Percentiles rank a stretch among this genome's conserved stretches.
Conservation (phyloP, 2,113 vertebrate genomes). For the Capreolus pygargus region DNA sequence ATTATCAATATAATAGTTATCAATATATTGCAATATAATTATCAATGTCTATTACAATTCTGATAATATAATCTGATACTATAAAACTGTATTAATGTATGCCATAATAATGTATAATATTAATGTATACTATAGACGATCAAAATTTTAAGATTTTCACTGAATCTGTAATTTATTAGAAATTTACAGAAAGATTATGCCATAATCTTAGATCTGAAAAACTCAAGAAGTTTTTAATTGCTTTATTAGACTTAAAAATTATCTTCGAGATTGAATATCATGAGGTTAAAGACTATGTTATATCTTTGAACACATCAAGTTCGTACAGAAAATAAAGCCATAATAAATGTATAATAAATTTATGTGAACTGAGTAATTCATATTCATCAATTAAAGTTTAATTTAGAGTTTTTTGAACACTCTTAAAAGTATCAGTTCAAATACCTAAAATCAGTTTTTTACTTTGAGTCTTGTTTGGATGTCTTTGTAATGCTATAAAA, state of each 20-base stretch:
- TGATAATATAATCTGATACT: not conserved
- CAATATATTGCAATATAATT: not conserved
- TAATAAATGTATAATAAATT: not conserved
- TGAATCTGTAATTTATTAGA: not conserved
- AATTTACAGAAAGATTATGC: not conserved
- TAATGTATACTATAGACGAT: not conserved
- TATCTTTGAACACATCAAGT: not conserved
- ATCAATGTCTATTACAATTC: not conserved
- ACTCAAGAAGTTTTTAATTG: not conserved
- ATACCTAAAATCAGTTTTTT: not conserved
- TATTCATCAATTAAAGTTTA: not conserved
- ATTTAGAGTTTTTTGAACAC: not conserved
- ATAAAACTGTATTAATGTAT: not conserved
- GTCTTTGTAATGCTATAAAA: not conserved
- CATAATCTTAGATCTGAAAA: not conserved
- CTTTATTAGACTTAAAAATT: not conserved
- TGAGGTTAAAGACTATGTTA: not conserved
- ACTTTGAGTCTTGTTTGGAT: not conserved
- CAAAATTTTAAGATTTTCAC: not conserved
- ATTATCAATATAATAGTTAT: not conserved
- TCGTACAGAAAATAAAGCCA: not conserved
- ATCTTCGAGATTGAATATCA: not conserved
- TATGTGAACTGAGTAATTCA: not conserved
- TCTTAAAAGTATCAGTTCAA: not conserved
- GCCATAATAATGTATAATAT: not conserved